Conservation (phyloP, 1,140 invertebrate species). For the Trypoxylus dichotomus region DNA sequence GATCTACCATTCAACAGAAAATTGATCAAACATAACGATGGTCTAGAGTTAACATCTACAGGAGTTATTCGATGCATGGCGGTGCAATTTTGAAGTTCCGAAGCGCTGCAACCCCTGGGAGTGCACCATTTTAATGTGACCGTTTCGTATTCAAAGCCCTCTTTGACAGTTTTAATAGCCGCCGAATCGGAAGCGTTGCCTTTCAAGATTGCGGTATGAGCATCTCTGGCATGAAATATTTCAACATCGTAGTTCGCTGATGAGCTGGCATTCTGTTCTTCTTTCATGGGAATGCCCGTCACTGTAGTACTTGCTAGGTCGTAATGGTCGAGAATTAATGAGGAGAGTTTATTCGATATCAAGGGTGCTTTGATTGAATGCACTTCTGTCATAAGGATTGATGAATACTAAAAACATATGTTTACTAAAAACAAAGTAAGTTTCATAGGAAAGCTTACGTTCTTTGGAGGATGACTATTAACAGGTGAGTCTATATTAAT, state of each 20-base stretch:
- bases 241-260: conserved; percentile 98
- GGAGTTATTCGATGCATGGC: conserved; percentile 90
- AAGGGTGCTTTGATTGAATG: conserved; percentile 68
- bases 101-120: conserved; percentile 78
- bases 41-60: conserved; percentile 92
- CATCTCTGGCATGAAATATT: conserved; percentile 84
- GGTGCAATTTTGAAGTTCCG: conserved; percentile 77
- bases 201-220: conserved; percentile 78
- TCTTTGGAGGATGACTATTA: conserved; percentile 65
- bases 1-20: conserved; percentile 91
- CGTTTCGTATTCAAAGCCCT: conserved; percentile 62
- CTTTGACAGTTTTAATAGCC: conserved; percentile 55
- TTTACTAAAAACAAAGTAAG: conserved; percentile 26
- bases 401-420: conserved; percentile 60
- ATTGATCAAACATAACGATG: conserved; percentile 94
- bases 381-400: conserved; percentile 68
- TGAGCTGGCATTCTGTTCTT: conserved; percentile 97
- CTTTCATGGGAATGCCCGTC: conserved; percentile 98
- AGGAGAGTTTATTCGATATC: conserved; percentile 69
- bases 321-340: conserved; percentile 82
- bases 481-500: conserved; percentile 75
- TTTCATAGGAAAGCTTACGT: conserved; percentile 56
- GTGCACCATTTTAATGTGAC: conserved; percentile 94
- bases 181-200: conserved; percentile 57
- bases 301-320: conserved; percentile 94